These are phyloP conservation scores for Procambarus virginalis DNA, from an alignment of 1,140 invertebrate genomes.

Conservation along the genomic window DNA sequence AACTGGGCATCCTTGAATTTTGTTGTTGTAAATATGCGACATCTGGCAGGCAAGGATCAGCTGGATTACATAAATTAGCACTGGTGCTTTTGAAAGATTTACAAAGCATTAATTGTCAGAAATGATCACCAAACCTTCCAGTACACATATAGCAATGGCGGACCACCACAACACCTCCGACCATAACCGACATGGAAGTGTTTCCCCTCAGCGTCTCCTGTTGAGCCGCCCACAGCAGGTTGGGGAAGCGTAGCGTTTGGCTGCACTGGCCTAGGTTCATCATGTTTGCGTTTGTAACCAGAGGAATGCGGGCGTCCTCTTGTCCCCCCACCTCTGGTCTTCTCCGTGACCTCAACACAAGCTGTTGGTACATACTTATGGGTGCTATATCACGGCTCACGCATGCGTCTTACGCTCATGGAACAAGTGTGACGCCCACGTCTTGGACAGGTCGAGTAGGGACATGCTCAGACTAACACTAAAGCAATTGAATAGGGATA, in stretches of 20 bases:
- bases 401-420: conserved; percentile 37
- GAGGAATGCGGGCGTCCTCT: neutral
- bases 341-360: conserved; percentile 10
- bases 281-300: neutral
- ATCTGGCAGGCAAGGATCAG: neutral
- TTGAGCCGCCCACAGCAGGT: neutral
- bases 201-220: neutral
- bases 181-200: neutral
- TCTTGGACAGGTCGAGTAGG: neutral
- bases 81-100: neutral
- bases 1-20: neutral
- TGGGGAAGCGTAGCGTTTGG: conserved; percentile 9
- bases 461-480: neutral
- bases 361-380: conserved; percentile 37
- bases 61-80: neutral
- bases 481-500: neutral
- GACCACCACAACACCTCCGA: neutral
- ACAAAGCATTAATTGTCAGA: neutral
- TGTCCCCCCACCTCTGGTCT: neutral
- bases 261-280: neutral
- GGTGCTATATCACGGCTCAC: conserved; percentile 46
- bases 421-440: conserved; percentile 12
- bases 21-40: neutral
- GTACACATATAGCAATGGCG: too few species aligned
- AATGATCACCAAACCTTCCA: neutral